Conservation (phyloP, 2,113 vertebrate genomes). For the Sclerurus mexicanus region DNA sequence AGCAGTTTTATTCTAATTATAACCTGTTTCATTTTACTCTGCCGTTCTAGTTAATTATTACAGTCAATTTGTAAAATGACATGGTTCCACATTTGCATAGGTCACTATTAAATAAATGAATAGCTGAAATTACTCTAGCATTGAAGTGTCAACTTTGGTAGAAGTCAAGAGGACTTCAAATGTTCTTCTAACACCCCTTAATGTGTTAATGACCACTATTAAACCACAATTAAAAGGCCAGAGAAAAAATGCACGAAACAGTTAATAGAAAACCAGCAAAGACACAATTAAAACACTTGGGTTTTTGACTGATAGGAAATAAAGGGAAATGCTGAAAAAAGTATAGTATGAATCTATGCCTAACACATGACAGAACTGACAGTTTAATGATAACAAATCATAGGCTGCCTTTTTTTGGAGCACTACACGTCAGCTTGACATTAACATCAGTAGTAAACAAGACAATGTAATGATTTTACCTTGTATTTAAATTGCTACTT, state of each 20-base stretch:
- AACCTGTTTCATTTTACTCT: conserved; percentile 87
- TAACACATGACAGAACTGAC: conserved; percentile 82
- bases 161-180: conserved; percentile 90
- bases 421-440: conserved; percentile 74
- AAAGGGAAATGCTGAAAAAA: conserved; percentile 79
- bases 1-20: conserved; percentile 89
- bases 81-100: conserved; percentile 91
- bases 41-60: conserved; percentile 90
- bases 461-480: conserved; percentile 81
- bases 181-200: conserved; percentile 89
- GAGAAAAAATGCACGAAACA: conserved; percentile 85
- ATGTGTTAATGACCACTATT: conserved; percentile 97
- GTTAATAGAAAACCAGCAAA: conserved; percentile 87
- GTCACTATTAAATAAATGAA: conserved; percentile 93
- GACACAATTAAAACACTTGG: conserved; percentile 79
- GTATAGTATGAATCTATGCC: conserved; percentile 77
- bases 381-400: conserved; percentile 90
- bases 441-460: conserved; percentile 82
- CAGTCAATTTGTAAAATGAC: conserved; percentile 90
- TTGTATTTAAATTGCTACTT: conserved; percentile 84
- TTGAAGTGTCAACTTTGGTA: conserved; percentile 93
- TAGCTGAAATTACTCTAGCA: conserved; percentile 89
- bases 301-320: conserved; percentile 84
- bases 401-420: conserved; percentile 82
- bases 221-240: conserved; percentile 91